These are phyloP conservation scores for Littorina saxatilis DNA, from an alignment of 1,140 invertebrate genomes.

Conservation along the genomic window DNA sequence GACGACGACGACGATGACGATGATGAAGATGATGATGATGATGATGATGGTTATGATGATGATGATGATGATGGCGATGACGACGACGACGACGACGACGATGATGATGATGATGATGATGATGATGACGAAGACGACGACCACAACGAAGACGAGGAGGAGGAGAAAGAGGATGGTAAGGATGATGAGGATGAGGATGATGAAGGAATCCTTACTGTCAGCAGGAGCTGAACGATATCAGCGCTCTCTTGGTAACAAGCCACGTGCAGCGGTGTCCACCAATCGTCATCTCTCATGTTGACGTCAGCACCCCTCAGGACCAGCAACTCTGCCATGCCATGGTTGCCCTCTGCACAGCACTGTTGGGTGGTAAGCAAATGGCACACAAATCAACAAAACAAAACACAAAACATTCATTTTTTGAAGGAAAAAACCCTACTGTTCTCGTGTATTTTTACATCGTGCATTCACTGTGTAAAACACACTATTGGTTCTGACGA, in stretches of 20 bases:
- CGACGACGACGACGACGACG: too few relatives aligned
- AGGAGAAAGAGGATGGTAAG: not conserved
- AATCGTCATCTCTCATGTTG: slow-evolving; percentile 84
- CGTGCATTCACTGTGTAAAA: not conserved
- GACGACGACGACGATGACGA: too few relatives aligned
- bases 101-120: not conserved
- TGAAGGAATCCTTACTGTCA: slow-evolving; percentile 76
- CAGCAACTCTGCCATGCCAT: slow-evolving; percentile 73
- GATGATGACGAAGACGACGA: too few relatives aligned
- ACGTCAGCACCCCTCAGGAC: slow-evolving; percentile 84
- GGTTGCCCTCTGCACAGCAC: slow-evolving; percentile 66
- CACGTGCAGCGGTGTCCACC: slow-evolving; percentile 88
- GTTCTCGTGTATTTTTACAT: not conserved
- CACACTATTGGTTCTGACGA: not conserved
- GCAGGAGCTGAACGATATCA: slow-evolving; percentile 82
- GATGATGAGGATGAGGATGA: too few relatives aligned
- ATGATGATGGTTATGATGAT: too few relatives aligned
- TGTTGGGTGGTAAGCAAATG: too few relatives aligned
- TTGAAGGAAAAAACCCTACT: too few relatives aligned
- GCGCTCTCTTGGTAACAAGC: slow-evolving; percentile 86
- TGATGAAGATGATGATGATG: too few relatives aligned
- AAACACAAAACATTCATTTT: too few relatives aligned
- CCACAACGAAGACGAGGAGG: too few relatives aligned
- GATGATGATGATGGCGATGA: too few relatives aligned
- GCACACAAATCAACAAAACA: too few relatives aligned